Conservation (phyloP, 2,888 invertebrate species). For the Bellardia pandia region DNA sequence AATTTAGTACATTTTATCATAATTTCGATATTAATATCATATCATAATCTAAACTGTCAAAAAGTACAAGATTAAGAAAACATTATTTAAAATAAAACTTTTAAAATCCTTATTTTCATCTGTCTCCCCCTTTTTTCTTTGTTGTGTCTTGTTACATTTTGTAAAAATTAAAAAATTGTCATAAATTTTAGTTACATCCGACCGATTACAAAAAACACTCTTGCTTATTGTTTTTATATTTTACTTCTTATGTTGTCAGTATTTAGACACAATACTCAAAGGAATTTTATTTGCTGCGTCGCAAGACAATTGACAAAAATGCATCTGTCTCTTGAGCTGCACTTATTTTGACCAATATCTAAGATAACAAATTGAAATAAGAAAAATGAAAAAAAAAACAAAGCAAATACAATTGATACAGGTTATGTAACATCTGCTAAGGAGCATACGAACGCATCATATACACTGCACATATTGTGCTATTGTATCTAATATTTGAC, state of each 20-base stretch:
- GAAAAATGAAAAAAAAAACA: conserved; percentile 6
- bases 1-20: too few species aligned
- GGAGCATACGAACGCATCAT: neutral
- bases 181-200: conserved; percentile 53
- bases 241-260: conserved; percentile 2
- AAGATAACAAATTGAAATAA: conserved; percentile 17
- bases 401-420: conserved; percentile 41
- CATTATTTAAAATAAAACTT: too few species aligned
- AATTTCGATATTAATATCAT: too few species aligned
- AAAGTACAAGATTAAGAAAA: too few species aligned
- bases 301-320: conserved; percentile 47
- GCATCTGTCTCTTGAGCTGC: conserved; percentile 54
- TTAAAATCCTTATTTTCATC: conserved; percentile 6
- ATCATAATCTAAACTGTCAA: too few species aligned
- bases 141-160: neutral
- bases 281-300: conserved; percentile 5
- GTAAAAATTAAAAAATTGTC: conserved; percentile 33
- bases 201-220: conserved; percentile 2
- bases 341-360: conserved; percentile 42
- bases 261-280: conserved; percentile 1
- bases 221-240: conserved; percentile 22
- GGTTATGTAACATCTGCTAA: conserved; percentile 65
- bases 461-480: neutral
- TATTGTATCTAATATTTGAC: conserved; percentile 9
- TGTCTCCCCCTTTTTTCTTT: conserved; percentile 3